Percentiles rank a stretch among this genome's conserved stretches.
Evolutionary conservation across 1,140 invertebrate genomes (phyloP).

Genomic region (Drosophila nigrodunni): DNA sequence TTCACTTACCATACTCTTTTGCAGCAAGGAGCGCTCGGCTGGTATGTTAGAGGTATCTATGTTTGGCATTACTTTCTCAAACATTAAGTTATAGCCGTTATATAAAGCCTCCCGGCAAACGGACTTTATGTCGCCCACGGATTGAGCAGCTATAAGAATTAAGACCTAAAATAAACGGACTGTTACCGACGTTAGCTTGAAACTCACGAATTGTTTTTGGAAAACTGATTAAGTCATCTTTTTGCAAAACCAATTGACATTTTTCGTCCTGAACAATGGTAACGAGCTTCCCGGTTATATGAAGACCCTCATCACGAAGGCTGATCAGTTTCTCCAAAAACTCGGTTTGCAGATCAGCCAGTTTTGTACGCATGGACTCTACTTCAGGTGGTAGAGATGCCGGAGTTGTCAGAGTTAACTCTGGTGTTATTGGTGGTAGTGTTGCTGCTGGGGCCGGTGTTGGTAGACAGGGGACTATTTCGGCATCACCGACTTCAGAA

Average conservation of each 20-base stretch:
- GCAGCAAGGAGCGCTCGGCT: slow-evolving; percentile 4
- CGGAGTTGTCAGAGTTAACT: not conserved
- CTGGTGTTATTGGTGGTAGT: not conserved
- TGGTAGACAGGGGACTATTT: not conserved
- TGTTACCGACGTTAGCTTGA: not conserved
- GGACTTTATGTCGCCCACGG: slow-evolving; percentile 48
- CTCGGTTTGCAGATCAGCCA: slow-evolving; percentile 45
- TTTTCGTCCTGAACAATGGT: slow-evolving; percentile 39
- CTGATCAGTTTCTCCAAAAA: slow-evolving; percentile 44
- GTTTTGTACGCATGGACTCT: slow-evolving; percentile 22
- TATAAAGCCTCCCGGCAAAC: slow-evolving; percentile 18
- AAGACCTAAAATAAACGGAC: not conserved
- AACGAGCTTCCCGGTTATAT: slow-evolving; percentile 56
- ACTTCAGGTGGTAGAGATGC: not conserved
- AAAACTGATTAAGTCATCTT: slow-evolving; percentile 42
- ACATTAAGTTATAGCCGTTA: slow-evolving; percentile 7
- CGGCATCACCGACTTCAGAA: not conserved
- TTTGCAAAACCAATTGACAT: slow-evolving; percentile 44
- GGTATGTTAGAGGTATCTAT: not conserved
- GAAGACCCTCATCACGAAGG: not conserved
- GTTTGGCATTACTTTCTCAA: slow-evolving; percentile 13
- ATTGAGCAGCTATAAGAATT: slow-evolving; percentile 34
- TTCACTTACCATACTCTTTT: slow-evolving; percentile 23
- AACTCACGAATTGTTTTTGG: slow-evolving; percentile 63
- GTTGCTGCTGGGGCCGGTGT: not conserved